These are phyloP conservation scores for Pristionchus maxplancki DNA, from an alignment of 2,888 invertebrate genomes.

Conservation along the genomic window DNA sequence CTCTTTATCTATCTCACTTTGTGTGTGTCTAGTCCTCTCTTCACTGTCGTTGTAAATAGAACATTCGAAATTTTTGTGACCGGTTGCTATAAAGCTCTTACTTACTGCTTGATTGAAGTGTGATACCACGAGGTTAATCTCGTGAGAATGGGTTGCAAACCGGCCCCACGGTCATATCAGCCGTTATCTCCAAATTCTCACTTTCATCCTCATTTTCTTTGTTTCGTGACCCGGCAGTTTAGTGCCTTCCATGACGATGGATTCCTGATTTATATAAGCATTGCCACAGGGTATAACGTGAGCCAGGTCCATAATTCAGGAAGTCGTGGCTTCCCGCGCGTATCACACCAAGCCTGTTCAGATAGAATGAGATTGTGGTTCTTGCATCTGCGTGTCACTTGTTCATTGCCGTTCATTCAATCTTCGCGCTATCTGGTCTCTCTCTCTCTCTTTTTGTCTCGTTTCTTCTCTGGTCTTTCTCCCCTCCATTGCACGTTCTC, in stretches of 20 bases:
- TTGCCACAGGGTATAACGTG: too few species aligned
- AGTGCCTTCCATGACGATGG: neutral
- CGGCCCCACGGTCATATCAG: neutral
- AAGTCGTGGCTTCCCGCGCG: too few species aligned
- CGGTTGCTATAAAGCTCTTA: slow-evolving; percentile 1
- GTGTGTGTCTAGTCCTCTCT: neutral
- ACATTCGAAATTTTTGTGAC: slow-evolving; percentile 18
- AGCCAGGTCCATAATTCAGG: too few species aligned
- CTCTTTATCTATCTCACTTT: neutral
- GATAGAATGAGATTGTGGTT: neutral
- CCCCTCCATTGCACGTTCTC: neutral
- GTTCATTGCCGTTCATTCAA: neutral
- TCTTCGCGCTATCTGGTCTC: neutral
- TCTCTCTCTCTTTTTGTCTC: neutral
- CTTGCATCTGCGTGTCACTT: neutral
- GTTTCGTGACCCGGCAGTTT: neutral
- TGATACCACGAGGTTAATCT: neutral
- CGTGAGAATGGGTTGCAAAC: slow-evolving; percentile 34
- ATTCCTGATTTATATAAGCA: too few species aligned
- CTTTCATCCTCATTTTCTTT: neutral
- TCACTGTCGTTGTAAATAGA: neutral
- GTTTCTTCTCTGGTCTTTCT: neutral
- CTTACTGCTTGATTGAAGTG: neutral
- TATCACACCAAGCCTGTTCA: neutral
- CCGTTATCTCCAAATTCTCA: slow-evolving; percentile 7